phyloP scores from a whole-genome alignment of 2,797 vertebrate species.

The Thunnus albacares region DNA sequence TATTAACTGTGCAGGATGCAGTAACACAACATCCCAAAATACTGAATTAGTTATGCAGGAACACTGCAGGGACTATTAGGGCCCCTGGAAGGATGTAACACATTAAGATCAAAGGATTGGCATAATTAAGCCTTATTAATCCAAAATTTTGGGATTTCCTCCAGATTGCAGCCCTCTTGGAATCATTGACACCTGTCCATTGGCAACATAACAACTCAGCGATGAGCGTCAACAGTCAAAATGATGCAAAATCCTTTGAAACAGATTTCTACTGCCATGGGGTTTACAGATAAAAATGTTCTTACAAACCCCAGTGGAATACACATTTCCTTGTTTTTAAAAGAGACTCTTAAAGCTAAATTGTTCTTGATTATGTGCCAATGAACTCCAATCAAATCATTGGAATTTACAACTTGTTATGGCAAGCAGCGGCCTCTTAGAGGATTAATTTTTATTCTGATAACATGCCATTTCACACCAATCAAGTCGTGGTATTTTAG shows the following conservation, averaged over 20 bases:
- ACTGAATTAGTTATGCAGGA: conserved; percentile 6
- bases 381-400: conserved; percentile 14
- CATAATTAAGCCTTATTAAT: conserved; percentile 46
- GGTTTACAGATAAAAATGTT: conserved; percentile 23
- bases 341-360: conserved; percentile 12
- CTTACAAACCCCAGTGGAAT: conserved; percentile 3
- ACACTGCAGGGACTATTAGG: conserved; percentile 4
- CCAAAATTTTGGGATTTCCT: conserved; percentile 24
- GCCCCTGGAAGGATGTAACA: conserved; percentile 12
- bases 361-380: conserved; percentile 27
- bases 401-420: not conserved
- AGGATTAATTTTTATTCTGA: not conserved
- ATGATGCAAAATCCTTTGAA: conserved; percentile 23
- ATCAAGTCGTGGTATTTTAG: conserved; percentile 15
- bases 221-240: conserved; percentile 8
- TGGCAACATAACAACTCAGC: conserved; percentile 23
- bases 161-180: conserved; percentile 35
- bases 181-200: conserved; percentile 40
- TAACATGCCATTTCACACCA: conserved; percentile 3
- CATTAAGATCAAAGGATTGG: conserved; percentile 32
- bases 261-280: conserved; percentile 13
- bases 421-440: not conserved
- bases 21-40: conserved; percentile 15
- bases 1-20: not conserved
- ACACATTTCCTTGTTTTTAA: not conserved